Evolutionary conservation across 2,888 invertebrate species (phyloP), one percentile per base, ranked within the genome.

Genomic region (Tinea trinotella): DNA sequence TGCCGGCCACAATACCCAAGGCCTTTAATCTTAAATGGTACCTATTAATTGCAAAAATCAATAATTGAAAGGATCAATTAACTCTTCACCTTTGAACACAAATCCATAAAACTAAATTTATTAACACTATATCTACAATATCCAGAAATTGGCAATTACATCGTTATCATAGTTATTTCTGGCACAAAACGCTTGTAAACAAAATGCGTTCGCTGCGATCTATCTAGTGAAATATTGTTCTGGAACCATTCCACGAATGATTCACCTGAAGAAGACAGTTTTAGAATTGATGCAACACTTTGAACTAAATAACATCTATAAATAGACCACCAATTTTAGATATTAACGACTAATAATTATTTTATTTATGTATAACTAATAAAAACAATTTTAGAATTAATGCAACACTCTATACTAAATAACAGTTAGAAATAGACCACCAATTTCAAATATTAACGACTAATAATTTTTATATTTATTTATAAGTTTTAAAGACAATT

Each of bases 231-330:
- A 57, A 66, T 66, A 66, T 64, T 59, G 63, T 72, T 75, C 75
- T 76, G 80, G 78, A 82, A 76, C 70, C 62, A 64, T 67, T 77
- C 79, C 77, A 76, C 61, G 57, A 57, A 55, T 80, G 79, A 81
- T 67, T 84, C 84, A 83, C 77, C 76, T 77, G 76, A 53, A 44
- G 55, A 56, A 60, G 64, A 68, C 76, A 30, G 57, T 73, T 76
- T 74, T 76, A 76, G 75, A 69, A 66, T 61, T 81, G 80, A 83
- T 83, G 81, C 79, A 78, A 78, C 58, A 24, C 18, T 18, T 10
- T 48, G 20, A 20, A 48, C 20, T 48, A 10, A 48, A 15, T 40
- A 15, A 1, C 13, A 40, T 7, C 6, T 40, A 40, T 13, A 40
- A 40, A 40, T 40, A 40, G 40, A 40, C 40, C n/a, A n/a, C n/a